Base-by-base conservation (phyloP, 2,888 invertebrate species). In the Campoplex capitator region DNA sequence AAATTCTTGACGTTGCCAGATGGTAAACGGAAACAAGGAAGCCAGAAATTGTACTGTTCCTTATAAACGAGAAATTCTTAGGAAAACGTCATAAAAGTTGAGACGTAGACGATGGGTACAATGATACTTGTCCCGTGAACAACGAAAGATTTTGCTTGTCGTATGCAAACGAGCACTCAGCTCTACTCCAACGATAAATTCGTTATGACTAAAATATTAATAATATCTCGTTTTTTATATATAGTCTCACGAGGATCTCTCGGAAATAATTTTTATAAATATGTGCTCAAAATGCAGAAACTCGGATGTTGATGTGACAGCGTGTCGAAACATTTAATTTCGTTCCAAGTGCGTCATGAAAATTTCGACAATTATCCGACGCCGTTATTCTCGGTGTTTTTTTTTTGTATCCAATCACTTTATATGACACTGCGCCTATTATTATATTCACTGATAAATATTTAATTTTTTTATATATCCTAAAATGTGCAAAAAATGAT, bases 161-260 rank as follows among this genome's bases (percentile, higher is more conserved):
- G 51, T 68, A 18, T 68, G 48, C 73, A 77, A 76, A 75, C 74
- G 56, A 54, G n/a, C 56, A 35, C 16, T 18, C 45, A 28, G 62
- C 28, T 28, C 48, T 84, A 78, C n/a, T 56, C 42, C 67, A 32
- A 85, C 67, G 65, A 85, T 83, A 74, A 77, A 74, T 71, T 86
- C 84, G 84, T 86, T 65, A 86, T 80, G 76, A 77, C 62, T 42
- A n/a, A 65, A 84, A 85, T 85, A 80, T 86, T 88, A 74, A 85
- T 85, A 81, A 84, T 81, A 79, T 78, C 58, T 82, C 13, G 62
- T 70, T 76, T 76, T 11, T 65, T 28, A 42, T 8, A 48, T 45
- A 38, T 23, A n/a, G 58, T 79, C 82, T 85, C 68, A 82, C 51
- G 76, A 48, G 75, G 78, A 23, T 23, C 35, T 32, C 9, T 42